phyloP scores from a whole-genome alignment of 2,797 vertebrate genomes.

The Antrozous pallidus region DNA sequence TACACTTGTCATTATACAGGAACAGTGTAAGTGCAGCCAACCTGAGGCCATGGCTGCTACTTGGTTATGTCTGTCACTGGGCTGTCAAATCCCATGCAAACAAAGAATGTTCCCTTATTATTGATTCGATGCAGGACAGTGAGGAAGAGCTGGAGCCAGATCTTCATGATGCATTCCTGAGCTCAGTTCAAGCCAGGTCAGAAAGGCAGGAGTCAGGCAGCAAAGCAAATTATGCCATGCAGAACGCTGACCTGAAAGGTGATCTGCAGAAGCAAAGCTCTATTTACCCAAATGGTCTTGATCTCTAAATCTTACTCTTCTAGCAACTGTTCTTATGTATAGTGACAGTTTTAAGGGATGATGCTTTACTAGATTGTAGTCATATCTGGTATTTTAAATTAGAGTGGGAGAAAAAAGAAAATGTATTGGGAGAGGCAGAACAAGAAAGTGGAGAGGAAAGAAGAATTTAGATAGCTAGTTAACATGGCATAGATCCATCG shows the following conservation, averaged over 20 bases:
- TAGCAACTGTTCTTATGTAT: conserved; percentile 6
- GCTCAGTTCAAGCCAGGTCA: conserved; percentile 30
- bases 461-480: not conserved
- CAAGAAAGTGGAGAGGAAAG: not conserved
- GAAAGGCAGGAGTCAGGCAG: conserved; percentile 8
- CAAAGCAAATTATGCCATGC: conserved; percentile 54
- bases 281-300: conserved; percentile 37
- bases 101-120: conserved; percentile 51
- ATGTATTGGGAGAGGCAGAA: not conserved
- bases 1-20: not conserved
- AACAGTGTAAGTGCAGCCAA: not conserved
- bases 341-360: conserved; percentile 57
- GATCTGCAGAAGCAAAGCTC: not conserved
- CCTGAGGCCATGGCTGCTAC: not conserved
- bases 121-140: conserved; percentile 1
- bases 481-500: not conserved
- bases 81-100: conserved; percentile 56
- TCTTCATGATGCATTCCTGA: conserved; percentile 6
- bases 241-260: not conserved
- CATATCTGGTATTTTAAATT: conserved; percentile 37
- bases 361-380: conserved; percentile 6
- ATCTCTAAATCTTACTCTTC: conserved; percentile 49
- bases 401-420: not conserved
- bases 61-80: conserved; percentile 48
- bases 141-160: not conserved